phyloP scores from a whole-genome alignment of 2,113 vertebrate species.

The Neotoma lepida region DNA sequence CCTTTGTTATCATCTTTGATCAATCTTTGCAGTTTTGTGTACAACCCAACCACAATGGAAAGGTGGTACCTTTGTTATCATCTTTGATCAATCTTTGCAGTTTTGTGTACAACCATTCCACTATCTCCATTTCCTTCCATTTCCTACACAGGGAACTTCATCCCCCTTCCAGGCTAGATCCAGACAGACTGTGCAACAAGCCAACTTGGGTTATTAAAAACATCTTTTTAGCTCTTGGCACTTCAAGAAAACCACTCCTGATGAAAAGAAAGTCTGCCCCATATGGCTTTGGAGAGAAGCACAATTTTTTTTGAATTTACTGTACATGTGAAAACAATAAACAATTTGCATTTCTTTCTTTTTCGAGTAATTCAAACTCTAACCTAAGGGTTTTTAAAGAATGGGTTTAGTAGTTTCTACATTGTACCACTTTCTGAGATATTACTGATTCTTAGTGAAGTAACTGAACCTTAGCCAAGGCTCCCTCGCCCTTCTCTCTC shows the following conservation, averaged over 20 bases:
- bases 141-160: slow-evolving; percentile 58
- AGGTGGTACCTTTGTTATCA: neutral
- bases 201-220: slow-evolving; percentile 77
- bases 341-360: slow-evolving; percentile 80
- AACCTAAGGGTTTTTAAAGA: slow-evolving; percentile 73
- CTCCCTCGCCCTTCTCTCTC: slow-evolving; percentile 58
- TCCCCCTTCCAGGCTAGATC: slow-evolving; percentile 53
- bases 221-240: slow-evolving; percentile 79
- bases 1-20: neutral
- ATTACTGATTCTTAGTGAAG: slow-evolving; percentile 60
- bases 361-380: slow-evolving; percentile 71
- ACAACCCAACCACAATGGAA: no score
- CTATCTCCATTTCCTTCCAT: slow-evolving; percentile 28
- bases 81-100: neutral
- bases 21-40: neutral
- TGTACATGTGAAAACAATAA: slow-evolving; percentile 82
- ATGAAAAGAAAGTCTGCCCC: slow-evolving; percentile 77
- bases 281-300: slow-evolving; percentile 76
- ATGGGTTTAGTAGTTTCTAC: slow-evolving; percentile 65
- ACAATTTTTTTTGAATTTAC: slow-evolving; percentile 73
- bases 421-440: slow-evolving; percentile 63
- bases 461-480: slow-evolving; percentile 59
- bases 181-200: slow-evolving; percentile 73
- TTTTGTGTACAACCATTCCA: slow-evolving; percentile 42
- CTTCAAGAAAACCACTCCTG: slow-evolving; percentile 75